Conservation (phyloP, 2,888 invertebrate species). For the Drosophila kambysellisi region DNA sequence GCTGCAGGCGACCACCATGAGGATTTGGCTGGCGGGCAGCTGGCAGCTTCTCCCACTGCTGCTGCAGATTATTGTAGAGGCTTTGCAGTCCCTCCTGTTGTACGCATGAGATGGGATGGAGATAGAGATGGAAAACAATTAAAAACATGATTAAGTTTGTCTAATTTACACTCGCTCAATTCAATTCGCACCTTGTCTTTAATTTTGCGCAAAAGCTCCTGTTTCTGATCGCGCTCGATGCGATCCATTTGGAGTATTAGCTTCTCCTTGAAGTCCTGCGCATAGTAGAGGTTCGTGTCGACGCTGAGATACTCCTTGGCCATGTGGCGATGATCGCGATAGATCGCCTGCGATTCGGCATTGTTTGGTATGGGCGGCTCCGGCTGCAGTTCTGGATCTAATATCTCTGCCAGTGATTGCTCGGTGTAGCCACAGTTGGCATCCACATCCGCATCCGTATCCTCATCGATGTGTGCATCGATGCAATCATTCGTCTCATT, state of each 20-base stretch:
- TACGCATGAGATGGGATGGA: neutral
- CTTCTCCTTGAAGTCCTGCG: constrained; percentile 92
- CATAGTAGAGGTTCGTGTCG: constrained; percentile 93
- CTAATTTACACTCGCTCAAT: too few relatives aligned
- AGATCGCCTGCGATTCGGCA: constrained; percentile 93
- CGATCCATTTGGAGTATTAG: constrained; percentile 86
- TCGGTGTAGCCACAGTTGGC: constrained; percentile 75
- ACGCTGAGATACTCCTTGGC: constrained; percentile 95
- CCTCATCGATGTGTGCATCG: constrained; percentile 49
- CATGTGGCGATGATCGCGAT: constrained; percentile 94
- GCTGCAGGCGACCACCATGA: constrained; percentile 29
- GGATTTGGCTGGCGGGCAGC: constrained; percentile 55
- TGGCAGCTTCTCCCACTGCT: constrained; percentile 79
- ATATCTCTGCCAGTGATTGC: constrained; percentile 88
- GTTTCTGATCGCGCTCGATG: constrained; percentile 81
- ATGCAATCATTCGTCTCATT: constrained; percentile 32
- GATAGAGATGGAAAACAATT: neutral
- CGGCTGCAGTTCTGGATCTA: constrained; percentile 93
- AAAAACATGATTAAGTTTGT: neutral
- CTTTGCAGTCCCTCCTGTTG: constrained; percentile 82
- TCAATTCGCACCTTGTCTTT: constrained; percentile 80
- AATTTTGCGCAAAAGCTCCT: constrained; percentile 83
- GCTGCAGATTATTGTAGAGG: constrained; percentile 82
- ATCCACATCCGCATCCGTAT: constrained; percentile 69
- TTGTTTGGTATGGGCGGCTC: constrained; percentile 91